These are phyloP conservation scores for Mastigias papua DNA, from an alignment of 30 jellyfish, hydroid and myxozoan genomes.

Conservation along the genomic window DNA sequence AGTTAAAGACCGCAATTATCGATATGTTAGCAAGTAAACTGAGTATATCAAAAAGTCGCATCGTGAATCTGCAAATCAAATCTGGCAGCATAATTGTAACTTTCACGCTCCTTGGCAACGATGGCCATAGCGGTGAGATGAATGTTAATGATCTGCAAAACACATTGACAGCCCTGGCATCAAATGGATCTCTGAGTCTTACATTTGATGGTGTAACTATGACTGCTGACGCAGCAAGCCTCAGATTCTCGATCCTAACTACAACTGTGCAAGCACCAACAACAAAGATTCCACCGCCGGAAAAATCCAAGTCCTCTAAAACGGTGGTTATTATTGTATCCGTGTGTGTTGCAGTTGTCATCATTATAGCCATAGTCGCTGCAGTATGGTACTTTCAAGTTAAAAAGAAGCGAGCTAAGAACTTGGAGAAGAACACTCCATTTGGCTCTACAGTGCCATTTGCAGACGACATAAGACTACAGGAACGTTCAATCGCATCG, in stretches of 20 bases:
- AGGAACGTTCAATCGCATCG: background rate
- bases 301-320: background rate
- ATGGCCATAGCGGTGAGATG: slow-evolving; percentile 21
- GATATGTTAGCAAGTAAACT: slow-evolving; percentile 22
- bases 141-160: slow-evolving; percentile 1
- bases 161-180: slow-evolving; percentile 25
- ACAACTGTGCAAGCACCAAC: background rate
- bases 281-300: background rate
- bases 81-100: slow-evolving; percentile 71
- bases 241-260: background rate
- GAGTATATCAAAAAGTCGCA: slow-evolving; percentile 56
- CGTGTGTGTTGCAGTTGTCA: slow-evolving; percentile 9
- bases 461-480: slow-evolving; percentile 30
- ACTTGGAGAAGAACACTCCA: background rate
- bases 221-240: slow-evolving; percentile 25
- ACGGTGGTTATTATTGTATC: slow-evolving; percentile 1
- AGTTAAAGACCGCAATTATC: slow-evolving; percentile 25
- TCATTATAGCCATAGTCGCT: background rate
- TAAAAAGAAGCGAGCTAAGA: slow-evolving; percentile 7
- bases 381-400: slow-evolving; percentile 1
- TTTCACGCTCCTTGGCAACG: slow-evolving; percentile 55
- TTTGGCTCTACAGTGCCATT: slow-evolving; percentile 9
- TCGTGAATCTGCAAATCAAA: slow-evolving; percentile 39
- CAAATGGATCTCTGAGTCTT: slow-evolving; percentile 39
- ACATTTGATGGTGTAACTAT: slow-evolving; percentile 2